These are phyloP conservation scores for Zaprionus capensis DNA, from an alignment of 1,140 invertebrate species.

Conservation along the genomic window DNA sequence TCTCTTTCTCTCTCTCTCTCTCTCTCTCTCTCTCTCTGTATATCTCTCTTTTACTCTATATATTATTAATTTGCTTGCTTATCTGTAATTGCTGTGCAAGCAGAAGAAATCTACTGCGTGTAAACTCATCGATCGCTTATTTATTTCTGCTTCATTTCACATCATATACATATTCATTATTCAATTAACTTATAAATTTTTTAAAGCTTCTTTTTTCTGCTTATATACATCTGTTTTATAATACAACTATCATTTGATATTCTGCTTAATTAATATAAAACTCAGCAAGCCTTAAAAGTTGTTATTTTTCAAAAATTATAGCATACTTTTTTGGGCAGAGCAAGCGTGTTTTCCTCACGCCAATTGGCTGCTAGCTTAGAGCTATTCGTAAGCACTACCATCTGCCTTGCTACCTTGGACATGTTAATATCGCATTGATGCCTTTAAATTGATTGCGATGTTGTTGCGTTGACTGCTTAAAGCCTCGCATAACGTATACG, in stretches of 20 bases:
- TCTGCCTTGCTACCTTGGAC: not conserved
- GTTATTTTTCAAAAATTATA: not conserved
- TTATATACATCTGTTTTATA: too few species aligned
- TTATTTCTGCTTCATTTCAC: too few species aligned
- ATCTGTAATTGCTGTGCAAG: too few species aligned
- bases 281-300: not conserved
- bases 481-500: constrained; percentile 16
- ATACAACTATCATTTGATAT: not conserved
- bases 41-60: not conserved
- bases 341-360: not conserved
- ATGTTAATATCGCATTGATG: not conserved
- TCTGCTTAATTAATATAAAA: not conserved
- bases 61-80: too few species aligned
- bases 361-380: not conserved
- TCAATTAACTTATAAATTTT: too few species aligned
- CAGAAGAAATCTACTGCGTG: too few species aligned
- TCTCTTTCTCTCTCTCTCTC: too few species aligned
- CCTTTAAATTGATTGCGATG: not conserved
- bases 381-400: not conserved
- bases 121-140: too few species aligned
- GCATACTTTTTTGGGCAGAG: not conserved
- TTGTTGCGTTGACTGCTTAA: not conserved
- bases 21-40: too few species aligned
- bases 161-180: too few species aligned
- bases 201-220: too few species aligned